phyloP scores from a whole-genome alignment of 2,797 vertebrate genomes.

The Champsocephalus gunnari region DNA sequence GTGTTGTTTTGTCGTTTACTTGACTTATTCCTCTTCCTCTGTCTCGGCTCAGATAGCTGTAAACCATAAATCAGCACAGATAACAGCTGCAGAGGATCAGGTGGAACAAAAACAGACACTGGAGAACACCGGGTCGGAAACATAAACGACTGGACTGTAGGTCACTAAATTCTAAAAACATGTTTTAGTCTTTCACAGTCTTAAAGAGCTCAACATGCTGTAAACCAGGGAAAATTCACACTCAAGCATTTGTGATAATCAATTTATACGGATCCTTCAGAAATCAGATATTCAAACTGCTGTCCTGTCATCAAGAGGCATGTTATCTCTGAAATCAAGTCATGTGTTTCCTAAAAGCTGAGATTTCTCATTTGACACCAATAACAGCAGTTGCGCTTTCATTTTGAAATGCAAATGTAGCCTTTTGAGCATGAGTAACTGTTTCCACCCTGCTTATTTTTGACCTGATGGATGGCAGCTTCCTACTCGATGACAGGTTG shows the following conservation, averaged over 20 bases:
- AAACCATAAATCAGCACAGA: constrained; percentile 66
- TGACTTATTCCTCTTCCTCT: constrained; percentile 26
- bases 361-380: constrained; percentile 1
- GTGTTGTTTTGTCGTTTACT: constrained; percentile 10
- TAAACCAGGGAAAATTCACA: constrained; percentile 6
- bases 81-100: constrained; percentile 63
- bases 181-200: constrained; percentile 20
- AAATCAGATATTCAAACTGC: constrained; percentile 4
- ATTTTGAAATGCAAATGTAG: constrained; percentile 17
- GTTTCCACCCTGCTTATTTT: constrained; percentile 14
- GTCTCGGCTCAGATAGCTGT: constrained; percentile 59
- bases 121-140: constrained; percentile 48
- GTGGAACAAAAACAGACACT: constrained; percentile 59
- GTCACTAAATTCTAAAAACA: constrained; percentile 22
- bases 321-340: neutral
- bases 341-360: constrained; percentile 20
- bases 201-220: constrained; percentile 15
- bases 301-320: neutral
- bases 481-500: constrained; percentile 1
- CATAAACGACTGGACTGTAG: constrained; percentile 21
- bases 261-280: neutral
- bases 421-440: neutral
- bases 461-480: constrained; percentile 7
- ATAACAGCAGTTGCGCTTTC: neutral
- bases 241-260: too few species aligned